These are phyloP conservation scores for Alces alces DNA, from an alignment of 2,113 vertebrate species.

Conservation along the genomic window DNA sequence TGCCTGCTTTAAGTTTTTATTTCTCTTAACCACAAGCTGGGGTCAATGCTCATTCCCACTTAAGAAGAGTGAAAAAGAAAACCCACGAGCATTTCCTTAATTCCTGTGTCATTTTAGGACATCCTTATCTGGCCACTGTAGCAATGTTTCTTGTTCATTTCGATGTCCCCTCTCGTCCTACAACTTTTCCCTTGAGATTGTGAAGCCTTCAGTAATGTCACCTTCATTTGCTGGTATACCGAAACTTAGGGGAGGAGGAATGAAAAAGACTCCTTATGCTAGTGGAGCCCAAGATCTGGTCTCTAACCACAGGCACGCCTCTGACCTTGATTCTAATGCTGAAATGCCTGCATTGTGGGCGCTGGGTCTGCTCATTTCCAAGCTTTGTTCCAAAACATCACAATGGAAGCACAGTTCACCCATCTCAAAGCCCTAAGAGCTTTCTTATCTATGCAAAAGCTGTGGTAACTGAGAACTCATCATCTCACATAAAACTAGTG, in stretches of 20 bases:
- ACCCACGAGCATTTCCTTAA: neutral
- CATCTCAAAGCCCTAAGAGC: neutral
- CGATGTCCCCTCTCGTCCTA: neutral
- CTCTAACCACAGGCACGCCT: neutral
- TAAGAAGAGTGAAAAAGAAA: constrained; percentile 10
- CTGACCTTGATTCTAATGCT: neutral
- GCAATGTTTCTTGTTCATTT: neutral
- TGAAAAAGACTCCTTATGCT: neutral
- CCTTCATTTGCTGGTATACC: neutral
- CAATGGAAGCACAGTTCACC: neutral
- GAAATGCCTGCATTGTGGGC: neutral
- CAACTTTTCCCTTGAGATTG: neutral
- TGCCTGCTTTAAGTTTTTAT: neutral
- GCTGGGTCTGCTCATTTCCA: neutral
- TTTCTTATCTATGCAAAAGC: neutral
- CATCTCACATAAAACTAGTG: neutral
- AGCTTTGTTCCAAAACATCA: neutral
- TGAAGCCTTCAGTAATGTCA: neutral
- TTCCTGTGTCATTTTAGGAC: neutral
- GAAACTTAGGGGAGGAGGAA: neutral
- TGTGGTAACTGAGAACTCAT: neutral
- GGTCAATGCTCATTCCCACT: neutral
- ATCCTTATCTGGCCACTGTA: neutral
- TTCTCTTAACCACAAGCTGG: neutral
- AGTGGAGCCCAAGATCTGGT: neutral